Conservation (phyloP, 2,113 vertebrate species). For the Sciurus niger region DNA sequence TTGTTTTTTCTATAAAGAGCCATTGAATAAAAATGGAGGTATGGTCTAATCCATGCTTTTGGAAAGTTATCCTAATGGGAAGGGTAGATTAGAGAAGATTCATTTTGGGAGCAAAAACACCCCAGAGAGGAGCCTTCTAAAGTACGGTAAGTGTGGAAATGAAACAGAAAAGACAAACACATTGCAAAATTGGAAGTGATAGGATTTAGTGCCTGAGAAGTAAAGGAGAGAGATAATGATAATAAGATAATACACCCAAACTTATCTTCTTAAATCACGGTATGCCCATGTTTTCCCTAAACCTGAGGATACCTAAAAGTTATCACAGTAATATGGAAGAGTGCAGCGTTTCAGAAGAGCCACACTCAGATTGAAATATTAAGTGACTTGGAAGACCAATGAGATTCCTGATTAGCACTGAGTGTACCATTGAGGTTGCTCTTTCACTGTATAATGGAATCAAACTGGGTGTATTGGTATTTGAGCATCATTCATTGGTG, state of each 20-base stretch:
- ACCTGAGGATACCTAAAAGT: not conserved
- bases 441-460: not conserved
- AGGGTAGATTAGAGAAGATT: not conserved
- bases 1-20: not conserved
- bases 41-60: not conserved
- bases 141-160: not conserved
- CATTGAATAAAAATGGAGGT: not conserved
- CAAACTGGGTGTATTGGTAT: not conserved
- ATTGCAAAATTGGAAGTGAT: not conserved
- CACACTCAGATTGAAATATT: not conserved
- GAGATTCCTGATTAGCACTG: not conserved
- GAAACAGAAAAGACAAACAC: not conserved
- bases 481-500: not conserved
- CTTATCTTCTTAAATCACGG: not conserved
- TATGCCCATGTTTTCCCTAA: not conserved
- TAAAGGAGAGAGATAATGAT: not conserved
- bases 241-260: not conserved
- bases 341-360: not conserved
- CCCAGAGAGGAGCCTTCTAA: not conserved
- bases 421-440: not conserved
- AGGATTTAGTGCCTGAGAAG: not conserved
- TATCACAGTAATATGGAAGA: not conserved
- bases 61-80: not conserved
- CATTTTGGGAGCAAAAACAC: not conserved
- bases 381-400: not conserved